Evolutionary conservation across 2,797 vertebrate species (phyloP).

Genomic region (Chelon auratus): DNA sequence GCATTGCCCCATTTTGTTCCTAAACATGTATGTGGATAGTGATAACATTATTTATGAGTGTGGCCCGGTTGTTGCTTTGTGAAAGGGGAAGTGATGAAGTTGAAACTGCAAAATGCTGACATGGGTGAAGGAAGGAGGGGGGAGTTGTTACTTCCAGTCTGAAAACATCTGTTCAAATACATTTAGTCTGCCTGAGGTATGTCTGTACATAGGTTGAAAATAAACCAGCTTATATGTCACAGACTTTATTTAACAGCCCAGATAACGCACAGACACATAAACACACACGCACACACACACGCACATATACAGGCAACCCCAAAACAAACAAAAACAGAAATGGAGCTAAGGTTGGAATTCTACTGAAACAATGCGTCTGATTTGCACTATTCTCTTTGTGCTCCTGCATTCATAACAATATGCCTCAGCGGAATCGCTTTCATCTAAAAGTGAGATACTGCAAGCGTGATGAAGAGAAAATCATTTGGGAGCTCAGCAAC

Average conservation of each 20-base stretch:
- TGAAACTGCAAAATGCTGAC: constrained; percentile 79
- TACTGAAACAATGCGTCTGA: constrained; percentile 19
- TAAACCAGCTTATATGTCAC: constrained; percentile 2
- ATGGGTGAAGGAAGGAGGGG: constrained; percentile 40
- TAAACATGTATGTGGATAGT: constrained; percentile 25
- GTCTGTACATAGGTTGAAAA: constrained; percentile 17
- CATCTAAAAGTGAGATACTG: constrained; percentile 57
- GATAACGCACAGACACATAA: not conserved
- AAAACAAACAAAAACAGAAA: constrained; percentile 23
- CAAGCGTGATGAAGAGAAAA: constrained; percentile 46
- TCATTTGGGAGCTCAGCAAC: constrained; percentile 21
- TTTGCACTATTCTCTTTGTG: constrained; percentile 41
- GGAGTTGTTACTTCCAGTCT: constrained; percentile 77
- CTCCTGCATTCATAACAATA: constrained; percentile 42
- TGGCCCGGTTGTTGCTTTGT: constrained; percentile 26
- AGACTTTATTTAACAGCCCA: not conserved
- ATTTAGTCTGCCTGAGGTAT: constrained; percentile 18
- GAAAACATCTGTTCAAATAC: constrained; percentile 54
- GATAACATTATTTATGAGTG: constrained; percentile 32
- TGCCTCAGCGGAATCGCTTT: constrained; percentile 50
- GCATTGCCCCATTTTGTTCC: constrained; percentile 11
- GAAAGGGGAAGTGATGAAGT: constrained; percentile 72
- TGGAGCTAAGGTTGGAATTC: constrained; percentile 15
- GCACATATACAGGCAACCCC: not conserved
- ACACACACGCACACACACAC: not conserved